Base-by-base conservation (phyloP, 2,888 invertebrate species). In the Temnothorax rugatulus region DNA sequence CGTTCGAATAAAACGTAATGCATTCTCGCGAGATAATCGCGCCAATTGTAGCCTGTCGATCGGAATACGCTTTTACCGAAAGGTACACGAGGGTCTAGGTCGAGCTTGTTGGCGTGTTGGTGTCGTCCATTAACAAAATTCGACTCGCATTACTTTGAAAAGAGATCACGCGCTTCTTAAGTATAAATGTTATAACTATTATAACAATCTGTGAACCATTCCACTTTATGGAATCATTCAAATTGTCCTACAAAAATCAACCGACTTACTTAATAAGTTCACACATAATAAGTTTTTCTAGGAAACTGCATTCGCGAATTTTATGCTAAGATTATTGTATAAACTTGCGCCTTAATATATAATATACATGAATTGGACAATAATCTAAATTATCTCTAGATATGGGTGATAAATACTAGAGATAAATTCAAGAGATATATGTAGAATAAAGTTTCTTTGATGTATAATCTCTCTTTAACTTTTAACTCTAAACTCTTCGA, bases 21-120 rank as follows among this genome's bases (percentile, higher is more conserved):
- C 68, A 77, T 77, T 77, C 68, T 77, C 68, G 68, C 54, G 54
- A 68, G 66, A 77, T 77, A 68, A 77, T 77, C 77, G 54, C 68
- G 41, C 68, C 77, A 77, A 77, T 76, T 76, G 77, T 76, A 66
- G 41, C 41, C 41, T 13, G 66, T 68, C 77, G 68, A 77, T 77
- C 41, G 50, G 41, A 77, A 68, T 77, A 52, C 21, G 41, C 54
- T 77, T 77, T 66, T 52, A 66, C n/a, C 25, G 13, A 52, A 76
- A 76, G 52, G 8, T 47, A 15, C 8, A 44, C 63, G 64, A 52
- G 63, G 54, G 75, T 75, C 64, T 75, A 75, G 75, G 75, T 76
- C 64, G 63, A 75, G 47, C 15, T 63, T 63, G 64, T n/a, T 21
- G 15, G 34, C n/a, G 47, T 63, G 21, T 61, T 63, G 75, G 34